A percentile compares a stretch with the other conserved stretches of the same genome.
phyloP scores from a whole-genome alignment of 2,888 invertebrate species.

The Taenaris catops region DNA sequence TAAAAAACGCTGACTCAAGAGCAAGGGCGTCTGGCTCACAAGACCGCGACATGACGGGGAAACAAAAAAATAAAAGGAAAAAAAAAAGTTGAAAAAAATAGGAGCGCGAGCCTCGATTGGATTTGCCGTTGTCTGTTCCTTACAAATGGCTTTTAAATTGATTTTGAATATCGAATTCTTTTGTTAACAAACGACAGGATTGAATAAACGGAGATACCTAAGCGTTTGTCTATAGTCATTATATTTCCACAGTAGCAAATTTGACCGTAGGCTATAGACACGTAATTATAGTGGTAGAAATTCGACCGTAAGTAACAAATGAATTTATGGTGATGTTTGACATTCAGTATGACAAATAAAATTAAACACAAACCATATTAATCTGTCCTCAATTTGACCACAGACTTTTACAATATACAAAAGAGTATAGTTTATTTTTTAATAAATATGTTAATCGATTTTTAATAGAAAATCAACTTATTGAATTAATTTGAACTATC shows the following conservation, averaged over 20 bases:
- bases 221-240: constrained; percentile 7
- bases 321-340: too few species aligned
- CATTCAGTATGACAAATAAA: too few species aligned
- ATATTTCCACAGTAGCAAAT: constrained; percentile 1
- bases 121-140: constrained; percentile 75
- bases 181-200: constrained; percentile 45
- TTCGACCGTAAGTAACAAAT: too few species aligned
- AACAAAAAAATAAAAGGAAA: constrained; percentile 53
- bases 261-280: too few species aligned
- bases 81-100: constrained; percentile 52
- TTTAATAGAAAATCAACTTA: too few species aligned
- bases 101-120: constrained; percentile 65
- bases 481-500: too few species aligned
- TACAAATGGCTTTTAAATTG: constrained; percentile 76
- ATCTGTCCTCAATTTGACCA: too few species aligned
- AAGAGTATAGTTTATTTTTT: too few species aligned
- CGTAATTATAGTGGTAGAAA: too few species aligned
- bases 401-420: too few species aligned
- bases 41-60: constrained; percentile 70
- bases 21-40: constrained; percentile 70
- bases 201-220: constrained; percentile 14
- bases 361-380: too few species aligned
- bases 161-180: constrained; percentile 63
- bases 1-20: constrained; percentile 73
- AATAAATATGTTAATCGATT: too few species aligned